Evolutionary conservation across 1,140 invertebrate genomes (phyloP).

Genomic region (Caenorhabditis latens): DNA sequence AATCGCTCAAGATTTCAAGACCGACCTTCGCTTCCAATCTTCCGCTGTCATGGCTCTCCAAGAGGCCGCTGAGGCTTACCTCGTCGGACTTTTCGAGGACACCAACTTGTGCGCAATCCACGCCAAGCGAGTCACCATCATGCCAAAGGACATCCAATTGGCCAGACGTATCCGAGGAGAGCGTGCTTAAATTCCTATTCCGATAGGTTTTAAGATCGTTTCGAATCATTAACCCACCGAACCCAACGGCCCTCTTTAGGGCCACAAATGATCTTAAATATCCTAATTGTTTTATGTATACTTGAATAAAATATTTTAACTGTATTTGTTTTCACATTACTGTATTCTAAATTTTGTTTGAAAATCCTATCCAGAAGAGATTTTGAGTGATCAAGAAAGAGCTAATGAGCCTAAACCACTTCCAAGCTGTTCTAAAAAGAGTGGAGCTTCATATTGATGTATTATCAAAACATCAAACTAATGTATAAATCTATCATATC

Average conservation of each 20-base stretch:
- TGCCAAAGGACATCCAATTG: conserved; percentile 94
- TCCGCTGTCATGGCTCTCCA: conserved; percentile 84
- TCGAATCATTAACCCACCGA: conserved; percentile 10
- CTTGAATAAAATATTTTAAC: neutral
- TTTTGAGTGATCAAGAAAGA: no score
- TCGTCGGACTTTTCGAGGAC: conserved; percentile 90
- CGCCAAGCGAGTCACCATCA: conserved; percentile 92
- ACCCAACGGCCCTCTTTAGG: conserved; percentile 72
- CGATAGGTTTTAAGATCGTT: neutral
- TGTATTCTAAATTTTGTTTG: neutral
- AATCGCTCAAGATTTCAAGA: conserved; percentile 87
- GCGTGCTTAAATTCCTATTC: conserved; percentile 78
- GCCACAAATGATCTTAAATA: conserved; percentile 59
- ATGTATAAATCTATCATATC: neutral
- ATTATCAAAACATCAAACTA: no score
- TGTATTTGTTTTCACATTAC: neutral
- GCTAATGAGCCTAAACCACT: no score
- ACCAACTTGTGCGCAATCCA: conserved; percentile 94
- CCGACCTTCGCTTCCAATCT: conserved; percentile 86
- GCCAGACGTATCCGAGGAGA: conserved; percentile 84
- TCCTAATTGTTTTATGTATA: neutral
- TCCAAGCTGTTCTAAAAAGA: no score
- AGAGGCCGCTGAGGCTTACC: conserved; percentile 90
- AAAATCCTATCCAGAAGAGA: neutral
- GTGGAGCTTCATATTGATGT: no score